Evolutionary conservation across 1,140 invertebrate genomes (phyloP).

Genomic region (Aphelenchoides fujianensis): DNA sequence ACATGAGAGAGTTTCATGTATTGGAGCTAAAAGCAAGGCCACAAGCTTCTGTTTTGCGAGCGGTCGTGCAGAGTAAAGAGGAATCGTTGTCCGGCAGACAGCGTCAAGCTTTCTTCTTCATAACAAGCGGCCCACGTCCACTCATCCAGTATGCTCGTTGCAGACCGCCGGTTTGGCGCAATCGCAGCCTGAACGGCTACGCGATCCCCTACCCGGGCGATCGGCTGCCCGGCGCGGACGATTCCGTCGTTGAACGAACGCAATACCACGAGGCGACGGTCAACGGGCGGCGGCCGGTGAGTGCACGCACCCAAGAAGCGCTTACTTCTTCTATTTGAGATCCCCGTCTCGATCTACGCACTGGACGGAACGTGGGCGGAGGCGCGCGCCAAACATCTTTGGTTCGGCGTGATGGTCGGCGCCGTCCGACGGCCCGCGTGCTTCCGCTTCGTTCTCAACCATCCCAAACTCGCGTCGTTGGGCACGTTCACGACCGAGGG

Average conservation of each 20-base stretch:
- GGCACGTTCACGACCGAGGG: constrained; percentile 1
- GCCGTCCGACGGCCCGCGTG: background rate
- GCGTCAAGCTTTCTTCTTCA: no score
- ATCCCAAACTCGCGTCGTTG: background rate
- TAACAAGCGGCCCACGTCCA: no score
- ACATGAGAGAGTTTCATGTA: no score
- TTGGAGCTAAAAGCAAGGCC: no score
- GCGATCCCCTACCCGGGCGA: background rate
- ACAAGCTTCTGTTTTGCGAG: no score
- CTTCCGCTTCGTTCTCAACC: background rate
- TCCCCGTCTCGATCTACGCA: background rate
- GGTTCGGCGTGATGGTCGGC: background rate
- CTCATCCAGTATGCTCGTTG: no score
- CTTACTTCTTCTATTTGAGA: background rate
- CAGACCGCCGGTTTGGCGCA: constrained; percentile 5
- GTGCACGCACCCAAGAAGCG: background rate
- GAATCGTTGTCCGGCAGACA: no score
- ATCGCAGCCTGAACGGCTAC: background rate
- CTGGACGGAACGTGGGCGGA: background rate
- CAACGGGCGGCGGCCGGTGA: background rate
- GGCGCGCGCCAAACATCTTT: background rate
- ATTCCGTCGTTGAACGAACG: background rate
- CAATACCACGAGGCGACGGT: constrained; percentile 5
- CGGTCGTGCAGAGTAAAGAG: no score
- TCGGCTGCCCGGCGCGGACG: constrained; percentile 6